Base-by-base conservation (phyloP, 2,797 vertebrate genomes). In the Anguilla pacifica region DNA sequence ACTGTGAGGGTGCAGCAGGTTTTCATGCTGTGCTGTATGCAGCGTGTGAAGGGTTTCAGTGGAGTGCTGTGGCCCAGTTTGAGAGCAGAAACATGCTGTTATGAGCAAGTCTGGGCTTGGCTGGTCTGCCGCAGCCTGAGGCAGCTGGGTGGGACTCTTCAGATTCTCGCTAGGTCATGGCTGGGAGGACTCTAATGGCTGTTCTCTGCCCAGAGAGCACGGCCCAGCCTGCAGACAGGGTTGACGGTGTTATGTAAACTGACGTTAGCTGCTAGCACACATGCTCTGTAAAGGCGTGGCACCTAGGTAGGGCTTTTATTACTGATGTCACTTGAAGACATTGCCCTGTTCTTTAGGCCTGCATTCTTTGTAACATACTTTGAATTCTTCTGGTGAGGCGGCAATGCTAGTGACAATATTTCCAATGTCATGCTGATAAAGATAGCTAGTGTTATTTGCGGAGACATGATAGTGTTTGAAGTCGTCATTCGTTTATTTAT, bases 201-300 rank as follows among this genome's bases (percentile, higher is more conserved):
- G 57, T 87, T 39, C 35, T 67, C 5, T 81, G 13, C 39, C 22
- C 19, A 39, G 72, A 39, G 25, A 59, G 17, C 43, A 15, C 59
- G n/a, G 28, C 53, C 59, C 61, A 67, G 64, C 43, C 55, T 85
- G 74, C n/a, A 59, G 43, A 70, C 83, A 74, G 82, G 83, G 70
- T 35, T 72, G 70, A 67, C 5, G 53, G 22, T 70, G 51, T 83
- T 72, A 55, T 82, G 77, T 25, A 89, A 72, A 51, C 17, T 53
- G 55, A 53, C 39, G 74, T 57, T 57, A 13, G 17, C 82, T 46
- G 25, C 72, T 10, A 13, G 72, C 70, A 49, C 22, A 6, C 49
- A 49, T 84, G n/a, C 51, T 84, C n/a, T n/a, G 2, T 84, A 31
- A 46, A 59, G 87, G 87, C 43, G 87, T 85, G 70, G 72, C 35